phyloP scores from a whole-genome alignment of 2,797 vertebrate species.

The Myotis planiceps region DNA sequence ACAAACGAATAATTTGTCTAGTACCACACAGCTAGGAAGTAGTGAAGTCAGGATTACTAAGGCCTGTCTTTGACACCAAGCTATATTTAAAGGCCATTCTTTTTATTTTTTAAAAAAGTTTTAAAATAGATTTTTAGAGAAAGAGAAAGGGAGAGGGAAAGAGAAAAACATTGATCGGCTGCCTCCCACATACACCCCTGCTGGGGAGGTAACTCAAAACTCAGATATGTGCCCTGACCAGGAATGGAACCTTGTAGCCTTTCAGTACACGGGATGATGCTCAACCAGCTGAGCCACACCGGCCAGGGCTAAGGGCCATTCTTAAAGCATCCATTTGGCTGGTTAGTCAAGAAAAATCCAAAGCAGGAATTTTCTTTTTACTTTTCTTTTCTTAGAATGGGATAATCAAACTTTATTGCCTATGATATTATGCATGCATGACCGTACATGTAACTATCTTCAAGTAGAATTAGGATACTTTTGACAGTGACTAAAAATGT shows the following conservation, averaged over 20 bases:
- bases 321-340: slow-evolving; percentile 56
- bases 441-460: slow-evolving; percentile 37
- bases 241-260: neutral
- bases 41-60: neutral
- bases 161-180: neutral
- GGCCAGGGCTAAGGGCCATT: slow-evolving; percentile 22
- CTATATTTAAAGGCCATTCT: slow-evolving; percentile 52
- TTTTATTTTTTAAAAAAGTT: neutral
- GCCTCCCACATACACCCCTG: neutral
- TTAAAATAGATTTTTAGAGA: neutral
- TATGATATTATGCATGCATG: slow-evolving; percentile 41
- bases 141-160: neutral
- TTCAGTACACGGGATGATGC: neutral
- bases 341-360: slow-evolving; percentile 32
- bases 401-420: slow-evolving; percentile 53
- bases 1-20: neutral
- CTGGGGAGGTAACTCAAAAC: neutral
- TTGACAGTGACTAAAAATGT: slow-evolving; percentile 63
- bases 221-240: neutral
- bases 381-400: slow-evolving; percentile 60
- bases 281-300: neutral
- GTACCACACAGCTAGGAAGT: neutral
- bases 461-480: slow-evolving; percentile 44
- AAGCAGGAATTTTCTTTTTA: slow-evolving; percentile 36
- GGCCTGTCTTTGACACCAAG: neutral